These are phyloP conservation scores for Ifrita kowaldi DNA, from an alignment of 2,113 vertebrate species.

Conservation along the genomic window DNA sequence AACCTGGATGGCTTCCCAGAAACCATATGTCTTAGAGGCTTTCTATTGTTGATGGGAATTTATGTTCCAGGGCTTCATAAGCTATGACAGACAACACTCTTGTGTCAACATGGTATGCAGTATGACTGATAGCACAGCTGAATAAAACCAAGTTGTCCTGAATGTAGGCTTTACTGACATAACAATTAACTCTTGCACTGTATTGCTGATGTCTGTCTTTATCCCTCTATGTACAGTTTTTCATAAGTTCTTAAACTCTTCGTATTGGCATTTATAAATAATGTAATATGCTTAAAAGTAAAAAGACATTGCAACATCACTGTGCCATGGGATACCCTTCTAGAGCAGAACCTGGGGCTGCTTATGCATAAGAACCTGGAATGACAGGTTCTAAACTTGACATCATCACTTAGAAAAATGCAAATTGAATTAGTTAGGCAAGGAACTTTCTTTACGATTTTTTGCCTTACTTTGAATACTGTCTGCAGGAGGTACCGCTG, in stretches of 20 bases:
- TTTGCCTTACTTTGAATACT: neutral
- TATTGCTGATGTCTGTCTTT: neutral
- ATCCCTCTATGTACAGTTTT: neutral
- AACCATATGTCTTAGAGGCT: conserved; percentile 17
- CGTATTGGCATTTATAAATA: neutral
- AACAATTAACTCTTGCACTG: neutral
- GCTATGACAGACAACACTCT: neutral
- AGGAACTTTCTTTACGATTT: neutral
- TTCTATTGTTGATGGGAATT: neutral
- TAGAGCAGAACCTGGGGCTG: neutral
- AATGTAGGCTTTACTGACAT: neutral
- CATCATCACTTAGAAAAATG: neutral
- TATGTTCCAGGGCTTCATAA: neutral
- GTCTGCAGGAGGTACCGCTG: neutral
- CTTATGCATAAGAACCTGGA: neutral
- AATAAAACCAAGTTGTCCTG: neutral
- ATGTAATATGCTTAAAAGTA: neutral
- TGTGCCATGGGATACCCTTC: neutral
- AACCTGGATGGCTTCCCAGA: conserved; percentile 45
- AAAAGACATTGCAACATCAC: neutral
- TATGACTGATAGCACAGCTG: neutral
- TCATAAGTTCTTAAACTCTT: neutral
- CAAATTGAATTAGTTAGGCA: neutral
- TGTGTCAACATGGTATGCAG: neutral
- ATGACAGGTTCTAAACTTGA: neutral